These are phyloP conservation scores for Trileptium ribeirensis DNA, from an alignment of 2,888 invertebrate species.

Conservation along the genomic window DNA sequence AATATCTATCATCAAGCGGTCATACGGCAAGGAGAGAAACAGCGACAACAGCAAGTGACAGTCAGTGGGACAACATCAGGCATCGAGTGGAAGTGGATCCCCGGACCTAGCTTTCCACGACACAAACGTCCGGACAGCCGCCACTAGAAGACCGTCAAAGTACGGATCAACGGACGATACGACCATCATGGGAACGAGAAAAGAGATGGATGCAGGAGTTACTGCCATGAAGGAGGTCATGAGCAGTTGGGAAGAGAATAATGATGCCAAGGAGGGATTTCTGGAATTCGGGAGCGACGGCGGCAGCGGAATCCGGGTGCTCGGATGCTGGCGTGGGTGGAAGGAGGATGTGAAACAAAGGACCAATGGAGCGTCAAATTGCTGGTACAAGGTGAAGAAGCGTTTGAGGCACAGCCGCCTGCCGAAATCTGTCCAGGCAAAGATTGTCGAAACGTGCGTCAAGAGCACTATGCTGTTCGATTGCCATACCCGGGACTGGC, in stretches of 20 bases:
- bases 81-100: background rate
- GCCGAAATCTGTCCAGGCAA: background rate
- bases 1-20: background rate
- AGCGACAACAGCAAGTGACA: background rate
- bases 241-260: background rate
- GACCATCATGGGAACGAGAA: background rate
- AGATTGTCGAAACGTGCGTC: background rate
- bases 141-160: background rate
- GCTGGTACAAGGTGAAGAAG: background rate
- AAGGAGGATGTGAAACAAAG: constrained; percentile 7
- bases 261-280: background rate
- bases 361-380: background rate
- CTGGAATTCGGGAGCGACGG: background rate
- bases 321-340: constrained; percentile 1
- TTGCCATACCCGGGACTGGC: background rate
- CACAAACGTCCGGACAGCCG: constrained; percentile 2
- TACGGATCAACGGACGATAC: background rate
- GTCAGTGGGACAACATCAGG: background rate
- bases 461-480: background rate
- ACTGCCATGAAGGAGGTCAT: background rate
- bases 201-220: background rate
- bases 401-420: background rate
- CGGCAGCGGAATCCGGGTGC: no score
- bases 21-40: background rate
- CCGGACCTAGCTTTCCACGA: background rate